phyloP scores from a whole-genome alignment of 2,888 invertebrate genomes.

The Onthophagus sagittarius region DNA sequence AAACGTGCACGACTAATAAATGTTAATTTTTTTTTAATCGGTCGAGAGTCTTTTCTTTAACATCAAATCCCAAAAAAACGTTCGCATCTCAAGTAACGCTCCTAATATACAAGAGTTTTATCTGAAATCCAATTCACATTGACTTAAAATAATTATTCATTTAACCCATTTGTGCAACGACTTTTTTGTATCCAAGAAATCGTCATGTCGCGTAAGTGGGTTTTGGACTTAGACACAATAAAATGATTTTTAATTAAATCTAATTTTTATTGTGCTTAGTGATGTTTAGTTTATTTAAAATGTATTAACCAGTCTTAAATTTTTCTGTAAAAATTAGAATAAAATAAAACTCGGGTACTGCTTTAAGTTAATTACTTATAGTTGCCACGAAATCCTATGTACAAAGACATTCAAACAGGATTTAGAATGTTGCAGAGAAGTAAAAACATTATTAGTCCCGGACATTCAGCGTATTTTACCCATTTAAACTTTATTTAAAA shows the following conservation, averaged over 20 bases:
- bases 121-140: not conserved
- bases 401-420: not conserved
- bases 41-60: not conserved
- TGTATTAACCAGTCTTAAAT: not conserved
- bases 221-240: no score
- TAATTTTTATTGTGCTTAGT: no score
- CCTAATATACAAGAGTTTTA: not conserved
- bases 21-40: not conserved
- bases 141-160: not conserved
- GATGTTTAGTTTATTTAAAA: not conserved
- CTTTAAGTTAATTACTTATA: not conserved
- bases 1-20: not conserved
- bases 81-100: not conserved
- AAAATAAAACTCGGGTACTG: not conserved
- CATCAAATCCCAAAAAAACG: not conserved
- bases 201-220: no score
- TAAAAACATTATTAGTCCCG: constrained; percentile 10
- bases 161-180: no score
- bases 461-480: not conserved
- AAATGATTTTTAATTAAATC: no score
- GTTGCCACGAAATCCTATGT: not conserved
- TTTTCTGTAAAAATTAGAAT: not conserved
- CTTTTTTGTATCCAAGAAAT: no score
- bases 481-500: constrained; percentile 6
- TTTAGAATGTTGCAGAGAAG: not conserved